Evolutionary conservation across 1,140 invertebrate species (phyloP).

Genomic region (Plodia interpunctella): DNA sequence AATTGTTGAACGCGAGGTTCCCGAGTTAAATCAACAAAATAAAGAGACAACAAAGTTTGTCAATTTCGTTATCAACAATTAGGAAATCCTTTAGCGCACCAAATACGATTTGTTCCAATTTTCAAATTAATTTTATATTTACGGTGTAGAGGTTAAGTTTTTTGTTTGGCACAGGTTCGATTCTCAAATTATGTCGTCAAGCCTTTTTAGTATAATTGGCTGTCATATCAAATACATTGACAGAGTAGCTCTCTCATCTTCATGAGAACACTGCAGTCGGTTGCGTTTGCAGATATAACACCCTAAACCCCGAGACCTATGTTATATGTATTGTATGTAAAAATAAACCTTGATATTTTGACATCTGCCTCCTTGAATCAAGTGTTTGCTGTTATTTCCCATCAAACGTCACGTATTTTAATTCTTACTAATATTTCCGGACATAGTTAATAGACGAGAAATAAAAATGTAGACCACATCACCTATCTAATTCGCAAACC

Average conservation of each 20-base stretch:
- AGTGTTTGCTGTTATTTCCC: too few species aligned
- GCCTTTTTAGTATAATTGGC: not conserved
- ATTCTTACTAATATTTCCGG: too few species aligned
- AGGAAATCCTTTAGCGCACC: slow-evolving; percentile 39
- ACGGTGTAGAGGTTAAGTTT: not conserved
- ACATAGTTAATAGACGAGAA: too few species aligned
- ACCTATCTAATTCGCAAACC: too few species aligned
- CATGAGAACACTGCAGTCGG: too few species aligned
- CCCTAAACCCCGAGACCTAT: too few species aligned
- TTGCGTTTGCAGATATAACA: too few species aligned
- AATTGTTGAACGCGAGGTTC: slow-evolving; percentile 41
- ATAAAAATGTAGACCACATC: too few species aligned
- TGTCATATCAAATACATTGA: not conserved
- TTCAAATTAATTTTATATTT: slow-evolving; percentile 20
- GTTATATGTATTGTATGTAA: too few species aligned
- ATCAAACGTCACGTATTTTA: too few species aligned
- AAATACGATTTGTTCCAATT: slow-evolving; percentile 58
- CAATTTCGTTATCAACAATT: slow-evolving; percentile 70
- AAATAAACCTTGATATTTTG: too few species aligned
- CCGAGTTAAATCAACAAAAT: slow-evolving; percentile 61
- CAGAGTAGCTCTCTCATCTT: not conserved
- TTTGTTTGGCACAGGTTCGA: not conserved
- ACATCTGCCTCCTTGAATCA: too few species aligned
- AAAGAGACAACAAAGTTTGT: slow-evolving; percentile 68
- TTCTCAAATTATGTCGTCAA: not conserved